Percentiles rank a stretch among this genome's conserved stretches.
These are phyloP conservation scores for Eudorcas thomsonii DNA, from an alignment of 2,113 vertebrate genomes.

Conservation along the genomic window DNA sequence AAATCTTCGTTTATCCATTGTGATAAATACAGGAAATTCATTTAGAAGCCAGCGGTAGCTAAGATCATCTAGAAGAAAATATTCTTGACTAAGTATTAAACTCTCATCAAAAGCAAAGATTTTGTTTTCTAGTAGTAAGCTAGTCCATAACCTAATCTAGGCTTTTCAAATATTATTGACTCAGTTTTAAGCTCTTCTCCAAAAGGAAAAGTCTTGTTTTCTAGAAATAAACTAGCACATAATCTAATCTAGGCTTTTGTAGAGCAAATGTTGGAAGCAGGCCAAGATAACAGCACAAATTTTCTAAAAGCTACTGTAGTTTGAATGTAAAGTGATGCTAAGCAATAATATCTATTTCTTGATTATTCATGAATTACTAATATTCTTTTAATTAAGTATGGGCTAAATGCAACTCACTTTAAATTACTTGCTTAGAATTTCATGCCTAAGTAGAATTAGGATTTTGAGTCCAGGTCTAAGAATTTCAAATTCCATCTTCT, in stretches of 20 bases:
- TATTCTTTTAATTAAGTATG: background rate
- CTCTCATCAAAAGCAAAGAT: background rate
- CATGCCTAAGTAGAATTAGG: background rate
- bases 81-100: slow-evolving; percentile 61
- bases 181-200: slow-evolving; percentile 56
- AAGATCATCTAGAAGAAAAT: slow-evolving; percentile 87
- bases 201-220: background rate
- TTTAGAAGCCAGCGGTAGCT: slow-evolving; percentile 98
- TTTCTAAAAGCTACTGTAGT: background rate
- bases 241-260: background rate
- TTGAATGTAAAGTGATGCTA: background rate
- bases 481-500: background rate
- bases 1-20: slow-evolving; percentile 92
- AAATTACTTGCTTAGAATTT: background rate
- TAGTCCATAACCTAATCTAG: background rate
- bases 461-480: background rate
- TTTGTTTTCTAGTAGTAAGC: slow-evolving; percentile 3
- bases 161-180: slow-evolving; percentile 43
- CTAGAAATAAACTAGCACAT: background rate
- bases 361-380: background rate
- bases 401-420: background rate
- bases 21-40: slow-evolving; percentile 96
- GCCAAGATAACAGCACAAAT: background rate
- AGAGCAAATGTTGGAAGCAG: background rate
- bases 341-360: background rate